Evolutionary conservation across 1,140 invertebrate species (phyloP), one percentile per base, ranked within the genome.

Genomic region (Medauroidea extradentata): DNA sequence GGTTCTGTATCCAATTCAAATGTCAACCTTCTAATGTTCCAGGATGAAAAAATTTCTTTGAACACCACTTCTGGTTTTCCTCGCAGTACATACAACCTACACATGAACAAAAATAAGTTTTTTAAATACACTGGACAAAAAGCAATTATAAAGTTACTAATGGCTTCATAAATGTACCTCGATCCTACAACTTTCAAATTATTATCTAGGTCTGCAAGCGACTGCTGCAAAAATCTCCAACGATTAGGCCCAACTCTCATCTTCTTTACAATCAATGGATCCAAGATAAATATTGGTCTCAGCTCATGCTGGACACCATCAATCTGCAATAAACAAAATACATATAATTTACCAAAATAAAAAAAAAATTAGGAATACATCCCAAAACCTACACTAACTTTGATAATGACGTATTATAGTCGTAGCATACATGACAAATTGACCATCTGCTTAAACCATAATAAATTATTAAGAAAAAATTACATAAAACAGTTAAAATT

Each of bases 1-100:
- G 86, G 86, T 64, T 89, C 87, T 53, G 86, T 87, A 67, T 89
- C 88, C 21, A 80, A 72, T 73, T 90, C 87, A 67, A 81, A 83
- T 1, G 86, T 85, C 50, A 89, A 65, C 39, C 79, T 73, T 44
- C 82, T 81, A 0, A 86, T 83, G 57, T 84, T 78, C 88, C 88
- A 90, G 65, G 82, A 76, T 61, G 83, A 78, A 67, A 89, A 85
- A 13, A 88, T 64, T 41, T 79, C 69, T n/a, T 81, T 79, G 58
- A 89, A 81, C 0, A 84, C 78, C 55, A 84, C 78, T 21, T 78
- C 72, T 14, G 85, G 83, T 63, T 81, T 81, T 23, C 87, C 87
- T 65, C 79, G 75, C 1, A 89, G 73, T 7, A 89, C 80, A 75
- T 83, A 88, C 1, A 90, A 67, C 44, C 85, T 75, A 21, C 70